Evolutionary conservation across 2,113 vertebrate species (phyloP), one percentile per base, ranked within the genome.

Genomic region (Boleophthalmus pectinirostris): DNA sequence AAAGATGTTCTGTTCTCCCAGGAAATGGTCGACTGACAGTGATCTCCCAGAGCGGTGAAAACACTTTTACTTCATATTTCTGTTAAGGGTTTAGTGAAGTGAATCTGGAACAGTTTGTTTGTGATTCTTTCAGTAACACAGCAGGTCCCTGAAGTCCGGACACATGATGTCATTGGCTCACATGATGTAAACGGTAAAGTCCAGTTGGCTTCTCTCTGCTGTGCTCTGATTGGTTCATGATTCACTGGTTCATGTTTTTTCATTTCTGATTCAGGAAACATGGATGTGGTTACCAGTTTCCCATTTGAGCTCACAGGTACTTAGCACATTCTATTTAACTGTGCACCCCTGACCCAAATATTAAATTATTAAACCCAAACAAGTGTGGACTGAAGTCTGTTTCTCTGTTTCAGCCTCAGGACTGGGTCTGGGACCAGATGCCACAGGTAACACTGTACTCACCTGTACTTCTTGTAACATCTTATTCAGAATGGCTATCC

Each of bases 371-470:
- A 43, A 43, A 43, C 38, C 8, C 8, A 43, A 43, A 8, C 38
- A 11, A 43, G 38, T 43, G 7, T 33, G 24, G 14, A 29, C 23
- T 60, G 12, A 58, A n/a, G 23, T 25, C 56, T 58, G 23, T 12
- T 11, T 57, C 54, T 66, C 38, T 66, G 21, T 66, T 75, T 25
- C 68, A 89, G 85, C 78, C 24, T 77, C 82, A 64, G 56, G 73
- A 65, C 63, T 73, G 20, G 84, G 74, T 53, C 43, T 79, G 1
- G 46, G 77, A 1, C 80, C 69, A 70, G 88, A 90, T 66, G 77
- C 84, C 69, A 93, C 90, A 90, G 90, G 92, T 92, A 72, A 68
- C 38, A 38, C n/a, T 3, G 15, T 2, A 33, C 24, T 29, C 12
- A 61, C 56, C 56, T 43, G 38, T 10, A 43, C 38, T 8, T 43